phyloP scores from a whole-genome alignment of 2,113 vertebrate species.

The Triplophysa siluroides region DNA sequence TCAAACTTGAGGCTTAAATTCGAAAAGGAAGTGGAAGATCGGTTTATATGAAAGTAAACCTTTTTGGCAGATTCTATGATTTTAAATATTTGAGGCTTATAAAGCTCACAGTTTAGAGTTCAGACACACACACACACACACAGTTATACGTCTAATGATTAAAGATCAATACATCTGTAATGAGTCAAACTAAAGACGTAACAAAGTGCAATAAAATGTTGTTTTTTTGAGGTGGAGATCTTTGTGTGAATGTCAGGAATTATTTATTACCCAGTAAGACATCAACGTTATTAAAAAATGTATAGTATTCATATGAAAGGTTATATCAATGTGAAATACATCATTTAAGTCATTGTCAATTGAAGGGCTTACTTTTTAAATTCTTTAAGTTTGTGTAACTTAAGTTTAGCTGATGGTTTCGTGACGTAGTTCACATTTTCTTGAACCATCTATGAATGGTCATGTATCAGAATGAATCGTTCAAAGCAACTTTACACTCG shows the following conservation, averaged over 20 bases:
- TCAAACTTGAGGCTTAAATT: constrained; percentile 33
- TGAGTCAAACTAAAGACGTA: too few species aligned
- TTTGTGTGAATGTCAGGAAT: background rate
- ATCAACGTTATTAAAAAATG: background rate
- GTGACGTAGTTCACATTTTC: too few species aligned
- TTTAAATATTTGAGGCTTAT: constrained; percentile 36
- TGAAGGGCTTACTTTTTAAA: too few species aligned
- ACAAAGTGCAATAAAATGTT: too few species aligned
- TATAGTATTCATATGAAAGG: too few species aligned
- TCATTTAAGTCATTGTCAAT: too few species aligned
- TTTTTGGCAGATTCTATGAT: constrained; percentile 17
- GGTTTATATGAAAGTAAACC: background rate
- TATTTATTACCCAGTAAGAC: background rate
- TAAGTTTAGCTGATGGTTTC: too few species aligned
- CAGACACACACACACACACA: constrained; percentile 11
- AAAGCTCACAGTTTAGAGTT: constrained; percentile 32
- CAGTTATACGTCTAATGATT: background rate
- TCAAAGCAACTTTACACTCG: too few species aligned
- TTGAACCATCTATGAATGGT: too few species aligned
- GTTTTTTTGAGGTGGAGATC: background rate
- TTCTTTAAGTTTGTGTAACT: too few species aligned
- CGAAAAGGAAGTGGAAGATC: background rate
- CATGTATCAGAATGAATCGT: background rate
- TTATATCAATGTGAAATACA: too few species aligned
- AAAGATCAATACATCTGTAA: background rate